Conservation (phyloP, 1,140 invertebrate species). For the Patella vulgata region DNA sequence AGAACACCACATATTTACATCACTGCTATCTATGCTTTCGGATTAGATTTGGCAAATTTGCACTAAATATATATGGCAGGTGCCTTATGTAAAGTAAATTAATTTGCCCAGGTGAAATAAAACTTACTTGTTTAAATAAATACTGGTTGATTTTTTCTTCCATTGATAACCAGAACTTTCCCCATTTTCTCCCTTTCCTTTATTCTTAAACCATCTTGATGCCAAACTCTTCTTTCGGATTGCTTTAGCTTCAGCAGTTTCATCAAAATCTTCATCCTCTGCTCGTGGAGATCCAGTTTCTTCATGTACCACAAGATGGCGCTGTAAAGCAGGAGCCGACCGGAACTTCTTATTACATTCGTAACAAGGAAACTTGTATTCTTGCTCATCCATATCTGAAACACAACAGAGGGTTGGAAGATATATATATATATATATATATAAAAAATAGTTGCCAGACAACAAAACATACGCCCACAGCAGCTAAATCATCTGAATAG, state of each 20-base stretch:
- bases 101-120: too few species aligned
- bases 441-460: too few species aligned
- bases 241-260: conserved; percentile 13
- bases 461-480: too few species aligned
- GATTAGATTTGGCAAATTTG: too few species aligned
- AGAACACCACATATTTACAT: too few species aligned
- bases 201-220: too few species aligned
- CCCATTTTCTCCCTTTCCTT: conserved; percentile 8
- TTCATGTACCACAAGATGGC: conserved; percentile 72
- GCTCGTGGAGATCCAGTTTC: conserved; percentile 11
- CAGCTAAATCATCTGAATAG: too few species aligned
- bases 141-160: conserved; percentile 59
- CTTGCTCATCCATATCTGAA: conserved; percentile 58
- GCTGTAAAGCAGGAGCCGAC: conserved; percentile 68
- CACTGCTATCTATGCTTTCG: too few species aligned
- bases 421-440: too few species aligned
- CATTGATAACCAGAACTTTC: conserved; percentile 46
- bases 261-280: conserved; percentile 22
- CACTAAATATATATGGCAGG: too few species aligned
- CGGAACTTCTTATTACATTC: conserved; percentile 73
- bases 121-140: conserved; percentile 59
- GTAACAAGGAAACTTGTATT: conserved; percentile 69
- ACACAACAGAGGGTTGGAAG: conserved; percentile 5
- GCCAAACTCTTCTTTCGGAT: conserved; percentile 3
- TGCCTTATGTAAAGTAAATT: too few species aligned